Evolutionary conservation across 2,888 invertebrate species (phyloP), one percentile per base, ranked within the genome.

Genomic region (Lymantria dispar): DNA sequence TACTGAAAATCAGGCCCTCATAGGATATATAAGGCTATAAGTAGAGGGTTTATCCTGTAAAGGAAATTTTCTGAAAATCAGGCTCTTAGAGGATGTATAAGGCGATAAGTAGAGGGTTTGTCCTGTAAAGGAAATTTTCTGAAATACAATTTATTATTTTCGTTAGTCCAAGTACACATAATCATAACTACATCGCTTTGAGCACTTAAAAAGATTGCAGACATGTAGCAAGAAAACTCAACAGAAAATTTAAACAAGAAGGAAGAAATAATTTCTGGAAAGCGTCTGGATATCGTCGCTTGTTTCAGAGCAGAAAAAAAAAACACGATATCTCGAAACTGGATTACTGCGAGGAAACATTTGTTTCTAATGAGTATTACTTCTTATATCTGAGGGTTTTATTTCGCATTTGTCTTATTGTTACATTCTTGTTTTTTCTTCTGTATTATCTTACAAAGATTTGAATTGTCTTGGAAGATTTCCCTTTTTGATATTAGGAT

Each of bases 371-470:
- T 70, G 70, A 64, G 56, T 58, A 60, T 66, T 56, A 62, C 57
- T 66, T 61, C 56, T 60, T 68, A 50, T 56, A 66, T 57, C 50
- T 42, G 58, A 62, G 58, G 60, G 69, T 67, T 77, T 75, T 71
- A 71, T 70, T 68, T 73, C 71, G 60, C 69, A 72, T 76, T 74
- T 70, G 68, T 76, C 70, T 76, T 74, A 73, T 74, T 63, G 53
- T 47, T 49, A 58, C 37, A 58, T 52, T 58, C 55, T 54, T 60
- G 61, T 64, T 66, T 65, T 68, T 70, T 65, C n/a, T 22, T 22
- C 22, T 22, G 22, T 22, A 22, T 22, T 22, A 22, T 22, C 22
- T 22, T 22, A 22, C 22, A 22, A 5, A 22, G 22, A 22, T 22
- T 22, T 22, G 22, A 22, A 22, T 22, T 22, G 22, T 22, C 22